Evolutionary conservation across 2,797 vertebrate genomes (phyloP), one percentile per base, ranked within the genome.

Genomic region (Glossophaga mutica): DNA sequence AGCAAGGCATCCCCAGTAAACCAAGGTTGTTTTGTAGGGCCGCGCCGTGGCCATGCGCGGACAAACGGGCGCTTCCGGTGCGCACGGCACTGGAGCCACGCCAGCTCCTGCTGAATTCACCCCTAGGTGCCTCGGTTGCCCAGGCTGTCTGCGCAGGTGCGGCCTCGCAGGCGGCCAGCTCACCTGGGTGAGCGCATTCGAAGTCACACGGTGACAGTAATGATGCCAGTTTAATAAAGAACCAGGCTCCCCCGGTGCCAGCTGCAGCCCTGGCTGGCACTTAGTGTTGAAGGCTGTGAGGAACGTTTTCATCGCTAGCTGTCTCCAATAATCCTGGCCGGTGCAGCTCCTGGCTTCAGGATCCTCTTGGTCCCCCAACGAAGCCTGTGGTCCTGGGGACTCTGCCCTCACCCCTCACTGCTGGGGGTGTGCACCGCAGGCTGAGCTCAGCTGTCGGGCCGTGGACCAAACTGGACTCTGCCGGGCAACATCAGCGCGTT

Each of bases 21-120:
- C 87, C 92, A 87, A 70, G 91, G 87, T 68, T 92, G 96, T 87
- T 94, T 90, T 37, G 67, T 92, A 90, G 55, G 84, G 87, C 85
- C 77, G 84, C 81, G 95, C 88, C 52, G 2, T 34, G 78, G 77
- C 76, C 9, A 26, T 26, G 55, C 2, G 55, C 1, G 55, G 24
- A 57, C 55, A 91, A 92, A 70, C 81, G 82, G 59, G 59, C 87
- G 92, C 21, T 62, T 70, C 85, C 21, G 76, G 95, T 92, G 82
- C 94, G 50, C 57, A 4, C 0, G 0, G 50, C n/a, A 16, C n/a
- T 44, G 67, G 2, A 19, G 89, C 73, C 7, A 84, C 59, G 71
- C 5, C 22, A 65, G 44, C 59, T 39, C 67, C 71, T 50, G 57
- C 16, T 57, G 76, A 94, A 59, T 81, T 50, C 71, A 29, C 78